Evolutionary conservation across 1,140 invertebrate genomes (phyloP).

Genomic region (Drosophila rufa): DNA sequence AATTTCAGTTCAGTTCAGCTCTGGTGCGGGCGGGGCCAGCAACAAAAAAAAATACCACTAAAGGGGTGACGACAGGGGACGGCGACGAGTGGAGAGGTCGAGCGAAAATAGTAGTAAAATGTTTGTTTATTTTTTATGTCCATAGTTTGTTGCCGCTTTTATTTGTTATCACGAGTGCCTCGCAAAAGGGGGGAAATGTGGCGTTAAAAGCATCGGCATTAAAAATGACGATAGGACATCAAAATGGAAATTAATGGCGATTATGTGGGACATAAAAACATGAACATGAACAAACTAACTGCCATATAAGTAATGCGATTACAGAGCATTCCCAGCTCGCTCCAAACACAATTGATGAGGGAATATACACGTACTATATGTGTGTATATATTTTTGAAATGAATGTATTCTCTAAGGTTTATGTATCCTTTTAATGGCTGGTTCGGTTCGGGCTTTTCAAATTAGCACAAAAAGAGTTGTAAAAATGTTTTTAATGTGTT

Average conservation of each 20-base stretch:
- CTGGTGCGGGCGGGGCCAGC: not conserved
- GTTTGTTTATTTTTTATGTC: slow-evolving; percentile 68
- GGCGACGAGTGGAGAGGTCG: not conserved
- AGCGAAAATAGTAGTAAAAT: slow-evolving; percentile 66
- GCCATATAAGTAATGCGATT: slow-evolving; percentile 59
- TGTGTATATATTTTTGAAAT: not conserved
- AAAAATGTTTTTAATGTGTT: slow-evolving; percentile 14
- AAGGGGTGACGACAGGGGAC: slow-evolving; percentile 24
- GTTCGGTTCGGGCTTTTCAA: slow-evolving; percentile 3
- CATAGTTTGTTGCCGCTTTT: slow-evolving; percentile 76
- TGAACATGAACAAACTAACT: slow-evolving; percentile 43
- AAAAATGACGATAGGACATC: slow-evolving; percentile 67
- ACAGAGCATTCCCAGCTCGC: slow-evolving; percentile 9
- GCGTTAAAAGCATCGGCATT: slow-evolving; percentile 73
- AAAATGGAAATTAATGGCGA: slow-evolving; percentile 62
- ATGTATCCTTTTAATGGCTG: slow-evolving; percentile 37
- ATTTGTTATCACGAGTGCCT: slow-evolving; percentile 45
- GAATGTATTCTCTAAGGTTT: slow-evolving; percentile 9
- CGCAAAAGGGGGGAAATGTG: slow-evolving; percentile 14
- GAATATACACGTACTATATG: slow-evolving; percentile 4
- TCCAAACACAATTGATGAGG: slow-evolving; percentile 37
- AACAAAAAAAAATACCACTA: not conserved
- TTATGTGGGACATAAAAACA: slow-evolving; percentile 55
- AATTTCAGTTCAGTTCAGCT: slow-evolving; percentile 29
- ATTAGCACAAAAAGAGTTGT: slow-evolving; percentile 10